A percentile compares a stretch with the other conserved stretches of the same genome.
phyloP scores from a whole-genome alignment of 2,888 invertebrate genomes.

The Zygogramma bicolorata region DNA sequence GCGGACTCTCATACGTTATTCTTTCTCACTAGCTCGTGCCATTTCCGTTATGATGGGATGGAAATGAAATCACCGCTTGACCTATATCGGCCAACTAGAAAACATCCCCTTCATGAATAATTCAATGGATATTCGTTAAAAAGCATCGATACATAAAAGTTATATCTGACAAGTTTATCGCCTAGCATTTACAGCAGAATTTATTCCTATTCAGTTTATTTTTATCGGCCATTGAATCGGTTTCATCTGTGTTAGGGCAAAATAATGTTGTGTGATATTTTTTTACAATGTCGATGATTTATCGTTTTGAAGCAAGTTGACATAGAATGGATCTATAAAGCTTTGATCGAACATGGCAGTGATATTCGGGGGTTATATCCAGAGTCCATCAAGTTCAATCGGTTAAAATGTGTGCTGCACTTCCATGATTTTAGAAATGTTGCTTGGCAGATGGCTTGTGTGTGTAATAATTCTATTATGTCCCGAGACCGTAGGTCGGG shows the following conservation, averaged over 20 bases:
- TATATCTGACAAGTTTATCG: background rate
- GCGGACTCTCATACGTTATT: too few relatives aligned
- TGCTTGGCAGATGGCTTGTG: too few relatives aligned
- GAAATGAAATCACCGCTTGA: background rate
- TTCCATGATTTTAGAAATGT: too few relatives aligned
- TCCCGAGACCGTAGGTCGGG: too few relatives aligned
- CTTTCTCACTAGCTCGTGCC: too few relatives aligned
- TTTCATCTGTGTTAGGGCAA: background rate
- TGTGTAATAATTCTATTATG: too few relatives aligned
- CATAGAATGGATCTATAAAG: too few relatives aligned
- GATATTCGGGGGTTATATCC: too few relatives aligned
- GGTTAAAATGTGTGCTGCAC: too few relatives aligned
- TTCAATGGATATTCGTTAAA: background rate
- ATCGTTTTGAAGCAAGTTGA: background rate
- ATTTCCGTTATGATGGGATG: background rate
- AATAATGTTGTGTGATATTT: background rate
- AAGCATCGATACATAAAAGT: background rate
- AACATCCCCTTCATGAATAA: slow-evolving; percentile 4
- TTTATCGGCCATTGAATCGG: background rate
- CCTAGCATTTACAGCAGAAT: background rate
- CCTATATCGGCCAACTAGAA: background rate
- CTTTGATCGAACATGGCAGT: too few relatives aligned
- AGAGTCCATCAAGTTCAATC: too few relatives aligned
- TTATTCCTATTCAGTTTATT: background rate
- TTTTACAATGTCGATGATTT: background rate